Conservation (phyloP, 2,888 invertebrate genomes). For the Kryphioiulus occultus region DNA sequence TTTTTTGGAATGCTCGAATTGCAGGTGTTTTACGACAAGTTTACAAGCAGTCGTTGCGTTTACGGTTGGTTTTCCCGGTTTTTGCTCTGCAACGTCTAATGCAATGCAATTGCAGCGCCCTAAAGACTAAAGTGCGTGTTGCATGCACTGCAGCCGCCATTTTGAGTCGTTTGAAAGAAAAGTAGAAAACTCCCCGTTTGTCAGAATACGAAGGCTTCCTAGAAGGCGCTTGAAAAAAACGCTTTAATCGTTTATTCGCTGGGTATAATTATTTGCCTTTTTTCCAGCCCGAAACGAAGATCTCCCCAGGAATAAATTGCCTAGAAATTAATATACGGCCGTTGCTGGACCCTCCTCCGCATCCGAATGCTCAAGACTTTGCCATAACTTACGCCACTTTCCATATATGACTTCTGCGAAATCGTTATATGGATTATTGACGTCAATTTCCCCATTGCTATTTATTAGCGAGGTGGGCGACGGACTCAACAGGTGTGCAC, state of each 20-base stretch:
- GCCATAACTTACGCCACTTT: neutral
- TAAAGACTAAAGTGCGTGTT: neutral
- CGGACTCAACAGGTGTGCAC: neutral
- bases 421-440: neutral
- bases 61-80: too few relatives aligned
- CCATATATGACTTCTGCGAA: neutral
- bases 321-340: neutral
- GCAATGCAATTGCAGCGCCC: too few relatives aligned
- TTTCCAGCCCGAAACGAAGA: neutral
- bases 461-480: neutral
- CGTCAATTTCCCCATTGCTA: neutral
- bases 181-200: too few relatives aligned
- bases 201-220: neutral
- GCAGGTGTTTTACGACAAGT: too few relatives aligned
- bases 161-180: neutral
- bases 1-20: too few relatives aligned
- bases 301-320: neutral
- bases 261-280: neutral
- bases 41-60: too few relatives aligned
- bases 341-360: neutral
- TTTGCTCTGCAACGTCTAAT: too few relatives aligned
- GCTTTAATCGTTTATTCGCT: neutral
- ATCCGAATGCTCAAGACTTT: neutral
- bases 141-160: neutral
- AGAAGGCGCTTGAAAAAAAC: neutral